Conservation (phyloP, 2,888 invertebrate genomes). For the Abrostola triplasia region DNA sequence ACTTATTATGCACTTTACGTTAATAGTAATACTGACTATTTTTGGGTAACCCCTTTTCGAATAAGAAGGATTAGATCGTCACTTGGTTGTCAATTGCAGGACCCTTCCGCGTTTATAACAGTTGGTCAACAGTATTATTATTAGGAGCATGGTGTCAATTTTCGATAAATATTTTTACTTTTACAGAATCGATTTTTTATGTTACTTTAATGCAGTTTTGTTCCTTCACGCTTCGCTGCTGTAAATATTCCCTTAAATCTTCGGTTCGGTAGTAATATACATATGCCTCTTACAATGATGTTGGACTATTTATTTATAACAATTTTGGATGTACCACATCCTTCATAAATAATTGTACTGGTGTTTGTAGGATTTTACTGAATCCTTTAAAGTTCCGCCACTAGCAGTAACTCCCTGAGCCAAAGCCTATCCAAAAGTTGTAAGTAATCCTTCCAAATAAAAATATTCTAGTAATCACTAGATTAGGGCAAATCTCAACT, state of each 20-base stretch:
- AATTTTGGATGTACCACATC: too few species aligned
- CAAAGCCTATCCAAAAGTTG: too few species aligned
- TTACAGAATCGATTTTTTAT: neutral
- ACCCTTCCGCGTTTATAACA: slow-evolving; percentile 52
- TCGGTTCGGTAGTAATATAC: too few species aligned
- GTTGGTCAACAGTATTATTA: slow-evolving; percentile 18
- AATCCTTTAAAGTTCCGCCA: neutral
- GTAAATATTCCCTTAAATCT: too few species aligned
- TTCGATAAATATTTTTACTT: neutral
- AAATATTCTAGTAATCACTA: neutral
- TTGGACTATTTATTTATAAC: too few species aligned
- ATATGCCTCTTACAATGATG: too few species aligned
- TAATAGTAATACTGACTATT: fast-evolving
- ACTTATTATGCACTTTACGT: neutral
- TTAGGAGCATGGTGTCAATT: neutral
- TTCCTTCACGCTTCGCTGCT: too few species aligned
- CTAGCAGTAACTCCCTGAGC: neutral
- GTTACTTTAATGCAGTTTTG: neutral
- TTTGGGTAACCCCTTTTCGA: neutral
- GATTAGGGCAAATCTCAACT: neutral
- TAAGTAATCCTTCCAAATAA: neutral
- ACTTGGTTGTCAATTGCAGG: slow-evolving; percentile 57
- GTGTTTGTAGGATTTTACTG: neutral
- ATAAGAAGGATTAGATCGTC: slow-evolving; percentile 32
- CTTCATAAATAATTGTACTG: neutral